These are phyloP conservation scores for Formica aserva DNA, from an alignment of 2,888 invertebrate species.

Conservation along the genomic window DNA sequence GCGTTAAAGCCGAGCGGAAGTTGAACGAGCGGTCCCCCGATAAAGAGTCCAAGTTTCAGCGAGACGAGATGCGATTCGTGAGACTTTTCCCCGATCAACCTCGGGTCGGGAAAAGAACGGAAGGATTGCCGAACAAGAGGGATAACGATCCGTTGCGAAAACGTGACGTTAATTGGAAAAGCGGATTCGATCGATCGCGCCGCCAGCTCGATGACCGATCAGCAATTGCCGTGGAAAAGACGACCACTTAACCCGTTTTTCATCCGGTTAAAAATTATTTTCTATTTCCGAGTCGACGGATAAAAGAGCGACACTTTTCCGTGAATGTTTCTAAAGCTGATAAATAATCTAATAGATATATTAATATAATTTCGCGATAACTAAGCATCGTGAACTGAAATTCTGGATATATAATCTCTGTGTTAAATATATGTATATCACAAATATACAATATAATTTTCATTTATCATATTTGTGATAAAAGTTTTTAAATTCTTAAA, in stretches of 20 bases:
- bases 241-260: slow-evolving; percentile 44
- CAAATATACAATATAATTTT: background rate
- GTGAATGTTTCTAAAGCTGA: slow-evolving; percentile 16
- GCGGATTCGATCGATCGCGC: slow-evolving; percentile 34
- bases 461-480: background rate
- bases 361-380: slow-evolving; percentile 10
- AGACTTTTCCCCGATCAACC: slow-evolving; percentile 55
- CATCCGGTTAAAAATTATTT: slow-evolving; percentile 48
- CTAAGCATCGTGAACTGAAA: background rate
- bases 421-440: slow-evolving; percentile 1
- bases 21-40: slow-evolving; percentile 56
- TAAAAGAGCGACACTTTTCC: slow-evolving; percentile 41
- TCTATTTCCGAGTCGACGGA: slow-evolving; percentile 19
- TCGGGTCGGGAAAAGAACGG: background rate
- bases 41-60: slow-evolving; percentile 22
- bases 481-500: background rate
- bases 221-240: slow-evolving; percentile 34
- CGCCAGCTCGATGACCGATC: slow-evolving; percentile 21
- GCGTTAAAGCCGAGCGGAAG: slow-evolving; percentile 72
- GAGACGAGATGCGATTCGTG: slow-evolving; percentile 53
- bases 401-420: background rate
- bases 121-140: slow-evolving; percentile 19
- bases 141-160: slow-evolving; percentile 59
- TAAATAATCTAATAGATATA: slow-evolving; percentile 29
- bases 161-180: slow-evolving; percentile 60